Evolutionary conservation across 2,113 vertebrate genomes (phyloP), one percentile per base, ranked within the genome.

Genomic region (Protomyctophum bolini): DNA sequence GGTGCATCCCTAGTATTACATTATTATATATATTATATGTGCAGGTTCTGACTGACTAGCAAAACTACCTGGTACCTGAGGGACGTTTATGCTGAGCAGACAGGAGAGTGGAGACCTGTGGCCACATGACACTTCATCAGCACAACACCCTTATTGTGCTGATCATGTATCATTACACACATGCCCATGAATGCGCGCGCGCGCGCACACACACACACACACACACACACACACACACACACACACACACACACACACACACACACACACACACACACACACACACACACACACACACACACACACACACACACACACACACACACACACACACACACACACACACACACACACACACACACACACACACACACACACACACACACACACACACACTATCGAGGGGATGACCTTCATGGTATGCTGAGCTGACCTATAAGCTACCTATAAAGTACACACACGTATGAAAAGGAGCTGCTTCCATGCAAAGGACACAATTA

Each of bases 391-490:
- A 2, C 33, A 4, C 33, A 0, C 33, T 41, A 9, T 65, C 6
- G 63, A 58, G 33, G 66, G 67, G 48, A 54, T 75, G 78, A 80
- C 87, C 86, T 88, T 88, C 77, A 79, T 49, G 55, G 55, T 68
- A 50, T n/a, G n/a, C n/a, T n/a, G n/a, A n/a, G n/a, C n/a, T n/a
- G n/a, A n/a, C n/a, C n/a, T n/a, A n/a, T n/a, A 47, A 77, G 33
- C 2, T 41, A 41, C 33, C 5, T 41, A 41, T 41, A 41, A 41
- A 41, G 33, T 41, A 3, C 33, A 41, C 33, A 41, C 33, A 6
- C 4, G 33, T 41, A 41, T 41, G 33, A 41, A 41, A 21, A 6
- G 33, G 5, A 41, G 33, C 33, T 41, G 33, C 1, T 41, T 41
- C 33, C 33, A 41, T 41, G 33, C 33, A 3, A 41, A 41, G 33